phyloP scores from a whole-genome alignment of 2,888 invertebrate genomes.

The Parnassius apollo region DNA sequence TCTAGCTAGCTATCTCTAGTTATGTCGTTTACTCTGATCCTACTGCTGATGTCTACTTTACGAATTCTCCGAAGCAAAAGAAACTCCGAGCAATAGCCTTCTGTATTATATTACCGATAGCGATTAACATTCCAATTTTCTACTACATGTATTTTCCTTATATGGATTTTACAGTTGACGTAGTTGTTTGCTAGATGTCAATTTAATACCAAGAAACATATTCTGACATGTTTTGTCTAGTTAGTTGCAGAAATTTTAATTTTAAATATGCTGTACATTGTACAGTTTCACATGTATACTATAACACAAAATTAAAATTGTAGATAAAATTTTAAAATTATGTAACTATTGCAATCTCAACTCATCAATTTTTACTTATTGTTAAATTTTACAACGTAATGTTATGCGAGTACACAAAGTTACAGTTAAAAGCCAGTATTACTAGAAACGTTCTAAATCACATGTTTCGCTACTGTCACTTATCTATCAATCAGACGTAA shows the following conservation, averaged over 20 bases:
- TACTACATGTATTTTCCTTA: conserved; percentile 19
- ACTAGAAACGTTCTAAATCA: conserved; percentile 59
- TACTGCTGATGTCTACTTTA: no score
- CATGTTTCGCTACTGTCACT: conserved; percentile 58
- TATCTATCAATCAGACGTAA: conserved; percentile 65
- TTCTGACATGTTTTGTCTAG: conserved; percentile 21
- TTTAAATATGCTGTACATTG: conserved; percentile 12
- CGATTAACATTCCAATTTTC: conserved; percentile 22
- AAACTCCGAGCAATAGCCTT: no score
- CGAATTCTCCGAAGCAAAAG: no score
- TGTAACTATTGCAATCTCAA: no score
- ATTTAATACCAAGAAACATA: conserved; percentile 22
- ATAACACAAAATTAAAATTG: neutral
- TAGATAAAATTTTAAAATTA: no score
- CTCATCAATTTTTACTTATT: no score
- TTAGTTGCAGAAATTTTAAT: conserved; percentile 18
- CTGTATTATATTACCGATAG: conserved; percentile 5
- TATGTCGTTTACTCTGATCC: no score
- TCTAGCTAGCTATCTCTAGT: no score
- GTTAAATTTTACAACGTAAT: no score
- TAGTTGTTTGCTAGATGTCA: conserved; percentile 21
- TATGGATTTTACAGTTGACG: conserved; percentile 8
- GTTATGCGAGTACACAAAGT: neutral
- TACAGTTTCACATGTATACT: neutral
- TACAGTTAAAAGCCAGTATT: conserved; percentile 41